A percentile compares a stretch with the other conserved stretches of the same genome.
Evolutionary conservation across 1,140 invertebrate species (phyloP).

Genomic region (Bathynomus jamesi): DNA sequence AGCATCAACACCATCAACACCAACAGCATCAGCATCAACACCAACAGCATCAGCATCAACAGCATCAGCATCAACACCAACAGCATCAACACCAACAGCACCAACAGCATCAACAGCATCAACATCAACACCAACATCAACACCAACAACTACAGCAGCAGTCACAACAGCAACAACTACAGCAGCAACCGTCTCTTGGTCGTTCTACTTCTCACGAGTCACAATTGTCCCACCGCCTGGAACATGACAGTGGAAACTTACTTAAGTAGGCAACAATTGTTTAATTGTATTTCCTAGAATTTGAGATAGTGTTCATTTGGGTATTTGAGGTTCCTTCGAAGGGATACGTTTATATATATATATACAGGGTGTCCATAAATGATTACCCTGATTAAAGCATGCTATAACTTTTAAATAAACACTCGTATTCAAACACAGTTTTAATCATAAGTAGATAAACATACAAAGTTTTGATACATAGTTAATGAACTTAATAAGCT

Average conservation of each 20-base stretch:
- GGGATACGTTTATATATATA: background rate
- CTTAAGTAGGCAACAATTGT: too few species aligned
- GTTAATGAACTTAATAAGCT: too few species aligned
- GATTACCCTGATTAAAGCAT: too few species aligned
- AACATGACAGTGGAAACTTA: background rate
- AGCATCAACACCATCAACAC: background rate
- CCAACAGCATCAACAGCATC: background rate
- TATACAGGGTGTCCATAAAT: too few species aligned
- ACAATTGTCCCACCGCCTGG: slow-evolving; percentile 54
- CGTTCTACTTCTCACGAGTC: slow-evolving; percentile 82
- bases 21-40: background rate
- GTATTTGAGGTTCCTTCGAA: slow-evolving; percentile 7
- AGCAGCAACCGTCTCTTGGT: slow-evolving; percentile 10
- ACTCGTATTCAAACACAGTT: too few species aligned
- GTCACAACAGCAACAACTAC: background rate
- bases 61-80: background rate
- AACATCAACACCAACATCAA: background rate
- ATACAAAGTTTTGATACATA: too few species aligned
- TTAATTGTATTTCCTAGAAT: slow-evolving; percentile 33
- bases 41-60: background rate
- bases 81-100: background rate
- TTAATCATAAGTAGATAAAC: too few species aligned
- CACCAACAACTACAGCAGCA: background rate
- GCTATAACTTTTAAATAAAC: too few species aligned
- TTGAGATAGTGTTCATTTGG: slow-evolving; percentile 16